These are phyloP conservation scores for Peribatodes rhomboidaria DNA, from an alignment of 2,888 invertebrate species.

Conservation along the genomic window DNA sequence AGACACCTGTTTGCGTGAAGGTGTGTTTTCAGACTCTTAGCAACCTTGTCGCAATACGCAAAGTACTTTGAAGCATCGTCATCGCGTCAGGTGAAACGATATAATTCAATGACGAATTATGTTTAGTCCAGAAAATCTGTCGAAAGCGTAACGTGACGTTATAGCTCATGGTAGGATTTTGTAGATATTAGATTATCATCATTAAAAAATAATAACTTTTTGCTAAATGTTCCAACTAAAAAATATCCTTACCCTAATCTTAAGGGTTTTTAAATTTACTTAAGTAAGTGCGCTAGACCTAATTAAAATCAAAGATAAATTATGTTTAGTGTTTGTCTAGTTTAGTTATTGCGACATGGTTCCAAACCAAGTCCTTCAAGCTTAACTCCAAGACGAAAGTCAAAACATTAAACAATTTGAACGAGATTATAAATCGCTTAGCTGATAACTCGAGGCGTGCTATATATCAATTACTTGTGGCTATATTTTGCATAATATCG, in stretches of 20 bases:
- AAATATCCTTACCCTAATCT: too few relatives aligned
- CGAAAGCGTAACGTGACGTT: too few relatives aligned
- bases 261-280: too few relatives aligned
- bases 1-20: not conserved
- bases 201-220: too few relatives aligned
- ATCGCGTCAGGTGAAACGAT: not conserved
- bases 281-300: too few relatives aligned
- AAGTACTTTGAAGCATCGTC: not conserved
- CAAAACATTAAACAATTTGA: slow-evolving; percentile 51
- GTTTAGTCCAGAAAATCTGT: too few relatives aligned
- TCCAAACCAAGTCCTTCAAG: not conserved
- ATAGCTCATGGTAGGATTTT: too few relatives aligned
- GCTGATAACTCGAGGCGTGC: slow-evolving; percentile 37
- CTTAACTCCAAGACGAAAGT: slow-evolving; percentile 2
- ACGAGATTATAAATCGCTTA: slow-evolving; percentile 56
- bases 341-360: not conserved
- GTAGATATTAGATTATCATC: too few relatives aligned
- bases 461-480: slow-evolving; percentile 53
- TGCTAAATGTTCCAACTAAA: too few relatives aligned
- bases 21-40: not conserved
- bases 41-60: not conserved
- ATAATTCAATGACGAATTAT: not conserved
- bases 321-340: too few relatives aligned
- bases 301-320: too few relatives aligned
- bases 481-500: slow-evolving; percentile 53